A percentile compares a stretch with the other conserved stretches of the same genome.
Evolutionary conservation across 2,797 vertebrate genomes (phyloP).

Genomic region (Podarcis siculus): DNA sequence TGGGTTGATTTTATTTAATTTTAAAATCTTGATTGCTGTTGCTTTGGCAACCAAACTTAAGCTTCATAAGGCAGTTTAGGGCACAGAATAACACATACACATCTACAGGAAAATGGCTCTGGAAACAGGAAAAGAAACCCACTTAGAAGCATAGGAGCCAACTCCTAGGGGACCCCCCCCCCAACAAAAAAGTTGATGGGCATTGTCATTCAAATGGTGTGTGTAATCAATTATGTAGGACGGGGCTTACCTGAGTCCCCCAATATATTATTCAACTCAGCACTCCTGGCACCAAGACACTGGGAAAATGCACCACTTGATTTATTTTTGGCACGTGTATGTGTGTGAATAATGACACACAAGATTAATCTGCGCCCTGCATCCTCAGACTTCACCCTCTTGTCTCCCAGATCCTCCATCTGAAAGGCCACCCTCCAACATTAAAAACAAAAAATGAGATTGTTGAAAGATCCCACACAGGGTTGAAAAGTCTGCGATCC

Average conservation of each 20-base stretch:
- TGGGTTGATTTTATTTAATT: not conserved
- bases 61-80: not conserved
- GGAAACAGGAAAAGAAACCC: not conserved
- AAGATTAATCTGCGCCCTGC: not conserved
- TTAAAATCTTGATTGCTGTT: not conserved
- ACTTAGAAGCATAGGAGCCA: not conserved
- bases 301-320: not conserved
- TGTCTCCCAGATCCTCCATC: not conserved
- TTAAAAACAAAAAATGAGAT: too few relatives aligned
- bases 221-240: too few relatives aligned
- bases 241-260: too few relatives aligned
- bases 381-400: not conserved
- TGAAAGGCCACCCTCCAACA: not conserved
- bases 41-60: constrained; percentile 5
- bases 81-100: not conserved
- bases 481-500: not conserved
- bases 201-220: too few relatives aligned
- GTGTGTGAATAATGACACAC: not conserved
- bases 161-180: not conserved
- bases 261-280: too few relatives aligned
- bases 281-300: too few relatives aligned
- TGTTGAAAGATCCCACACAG: not conserved
- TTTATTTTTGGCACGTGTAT: too few relatives aligned
- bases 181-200: too few relatives aligned
- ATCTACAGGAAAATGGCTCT: not conserved